A percentile compares a stretch with the other conserved stretches of the same genome.
Evolutionary conservation across 2,888 invertebrate genomes (phyloP).

Genomic region (Synanthedon tipuliformis): DNA sequence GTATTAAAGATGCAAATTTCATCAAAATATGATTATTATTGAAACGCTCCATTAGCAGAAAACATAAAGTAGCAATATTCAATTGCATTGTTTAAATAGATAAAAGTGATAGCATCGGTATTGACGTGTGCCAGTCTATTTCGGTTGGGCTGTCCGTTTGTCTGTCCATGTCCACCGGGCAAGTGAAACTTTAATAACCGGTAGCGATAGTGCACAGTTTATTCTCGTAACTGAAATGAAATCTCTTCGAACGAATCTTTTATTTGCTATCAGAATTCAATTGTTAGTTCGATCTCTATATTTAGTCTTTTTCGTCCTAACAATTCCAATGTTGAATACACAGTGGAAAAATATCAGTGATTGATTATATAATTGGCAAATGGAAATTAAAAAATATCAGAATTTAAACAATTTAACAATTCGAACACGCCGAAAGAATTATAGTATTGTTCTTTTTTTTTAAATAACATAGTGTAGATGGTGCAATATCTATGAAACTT

Average conservation of each 20-base stretch:
- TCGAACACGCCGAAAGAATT: no score
- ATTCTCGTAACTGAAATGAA: constrained; percentile 14
- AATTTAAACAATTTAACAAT: no score
- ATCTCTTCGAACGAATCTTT: not conserved
- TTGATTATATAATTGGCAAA: no score
- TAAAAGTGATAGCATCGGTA: constrained; percentile 13
- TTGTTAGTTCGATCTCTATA: not conserved
- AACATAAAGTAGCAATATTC: not conserved
- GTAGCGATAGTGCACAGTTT: constrained; percentile 8
- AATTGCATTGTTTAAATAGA: constrained; percentile 4
- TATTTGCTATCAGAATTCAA: not conserved
- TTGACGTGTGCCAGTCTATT: constrained; percentile 16
- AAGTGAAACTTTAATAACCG: constrained; percentile 36
- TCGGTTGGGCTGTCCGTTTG: constrained; percentile 17
- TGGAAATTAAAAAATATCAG: no score
- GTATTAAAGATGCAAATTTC: no score
- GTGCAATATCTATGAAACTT: no score
- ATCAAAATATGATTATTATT: no score
- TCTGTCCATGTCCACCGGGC: constrained; percentile 12
- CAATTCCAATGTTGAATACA: not conserved
- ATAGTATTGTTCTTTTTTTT: no score
- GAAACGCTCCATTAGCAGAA: no score
- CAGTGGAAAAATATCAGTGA: not conserved
- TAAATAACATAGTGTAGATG: no score
- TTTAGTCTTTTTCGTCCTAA: not conserved